phyloP scores from a whole-genome alignment of 30 jellyfish, hydroid and myxozoan genomes.

The Chrysaora quinquecirrha region DNA sequence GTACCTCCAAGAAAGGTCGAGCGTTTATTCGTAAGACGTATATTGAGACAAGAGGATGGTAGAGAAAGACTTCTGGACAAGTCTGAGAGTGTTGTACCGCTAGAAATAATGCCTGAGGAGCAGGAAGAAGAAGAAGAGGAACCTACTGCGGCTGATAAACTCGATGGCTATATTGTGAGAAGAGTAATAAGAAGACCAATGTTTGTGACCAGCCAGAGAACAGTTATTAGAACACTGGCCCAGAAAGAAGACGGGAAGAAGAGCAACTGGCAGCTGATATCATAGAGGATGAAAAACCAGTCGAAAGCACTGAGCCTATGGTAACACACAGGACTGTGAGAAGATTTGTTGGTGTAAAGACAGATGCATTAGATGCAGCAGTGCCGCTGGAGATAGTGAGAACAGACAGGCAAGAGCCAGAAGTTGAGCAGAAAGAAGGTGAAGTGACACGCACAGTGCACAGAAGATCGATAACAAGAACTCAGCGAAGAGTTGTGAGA shows the following conservation, averaged over 20 bases:
- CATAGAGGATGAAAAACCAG: slow-evolving; percentile 54
- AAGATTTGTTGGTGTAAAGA: slow-evolving; percentile 55
- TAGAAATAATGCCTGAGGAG: background rate
- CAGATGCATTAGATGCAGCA: slow-evolving; percentile 36
- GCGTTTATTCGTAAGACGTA: slow-evolving; percentile 54
- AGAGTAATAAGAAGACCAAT: background rate
- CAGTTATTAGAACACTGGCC: background rate
- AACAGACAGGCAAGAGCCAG: slow-evolving; percentile 76
- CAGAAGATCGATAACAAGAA: slow-evolving; percentile 64
- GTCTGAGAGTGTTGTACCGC: background rate
- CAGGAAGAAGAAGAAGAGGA: background rate
- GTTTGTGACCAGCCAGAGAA: background rate
- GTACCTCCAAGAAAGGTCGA: background rate
- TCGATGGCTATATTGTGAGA: background rate
- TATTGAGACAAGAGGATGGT: slow-evolving; percentile 61
- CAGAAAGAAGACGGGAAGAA: slow-evolving; percentile 37
- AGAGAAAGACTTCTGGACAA: slow-evolving; percentile 10
- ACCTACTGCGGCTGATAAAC: background rate
- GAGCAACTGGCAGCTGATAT: slow-evolving; percentile 45
- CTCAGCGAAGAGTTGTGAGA: slow-evolving; percentile 76
- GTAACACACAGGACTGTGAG: slow-evolving; percentile 52
- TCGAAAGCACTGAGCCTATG: background rate
- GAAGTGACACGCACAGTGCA: slow-evolving; percentile 73
- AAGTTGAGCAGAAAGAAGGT: slow-evolving; percentile 60
- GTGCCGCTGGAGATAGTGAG: slow-evolving; percentile 64